phyloP scores from a whole-genome alignment of 2,888 invertebrate genomes.

The Nasonovia ribisnigri region DNA sequence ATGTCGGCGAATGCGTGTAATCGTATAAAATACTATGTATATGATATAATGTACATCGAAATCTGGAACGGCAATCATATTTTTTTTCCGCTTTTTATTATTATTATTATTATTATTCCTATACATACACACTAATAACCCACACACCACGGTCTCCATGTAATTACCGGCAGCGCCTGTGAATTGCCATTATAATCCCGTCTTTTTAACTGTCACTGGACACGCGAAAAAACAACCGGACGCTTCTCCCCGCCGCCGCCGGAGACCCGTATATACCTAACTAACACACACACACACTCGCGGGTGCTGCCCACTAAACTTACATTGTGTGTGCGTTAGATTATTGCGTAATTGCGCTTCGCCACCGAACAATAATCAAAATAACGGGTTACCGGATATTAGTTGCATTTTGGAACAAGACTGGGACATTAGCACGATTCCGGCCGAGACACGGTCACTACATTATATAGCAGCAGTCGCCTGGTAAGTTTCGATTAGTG shows the following conservation, averaged over 20 bases:
- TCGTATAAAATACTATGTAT: background rate
- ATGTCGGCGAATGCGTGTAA: background rate
- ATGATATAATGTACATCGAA: constrained; percentile 19
- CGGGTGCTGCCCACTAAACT: background rate
- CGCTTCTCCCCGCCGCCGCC: constrained; percentile 12
- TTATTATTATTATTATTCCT: background rate
- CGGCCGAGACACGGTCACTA: background rate
- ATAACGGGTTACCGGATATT: constrained; percentile 55
- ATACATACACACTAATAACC: constrained; percentile 32
- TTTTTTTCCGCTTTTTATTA: background rate
- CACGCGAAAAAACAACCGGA: constrained; percentile 64
- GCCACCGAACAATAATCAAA: constrained; percentile 45
- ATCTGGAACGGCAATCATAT: constrained; percentile 58
- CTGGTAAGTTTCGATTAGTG: constrained; percentile 20
- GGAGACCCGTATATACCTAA: too few relatives aligned
- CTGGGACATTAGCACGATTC: constrained; percentile 3
- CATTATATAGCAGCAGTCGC: background rate
- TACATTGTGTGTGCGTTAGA: constrained; percentile 11
- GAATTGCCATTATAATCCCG: constrained; percentile 55
- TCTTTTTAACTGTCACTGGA: constrained; percentile 64
- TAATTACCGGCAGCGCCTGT: constrained; percentile 64
- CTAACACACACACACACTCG: background rate
- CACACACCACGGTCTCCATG: constrained; percentile 40
- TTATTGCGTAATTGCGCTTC: constrained; percentile 29
- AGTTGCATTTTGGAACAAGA: constrained; percentile 34